A percentile compares a stretch with the other conserved stretches of the same genome.
Evolutionary conservation across 2,797 vertebrate genomes (phyloP).

Genomic region (Coregonus ussuriensis): DNA sequence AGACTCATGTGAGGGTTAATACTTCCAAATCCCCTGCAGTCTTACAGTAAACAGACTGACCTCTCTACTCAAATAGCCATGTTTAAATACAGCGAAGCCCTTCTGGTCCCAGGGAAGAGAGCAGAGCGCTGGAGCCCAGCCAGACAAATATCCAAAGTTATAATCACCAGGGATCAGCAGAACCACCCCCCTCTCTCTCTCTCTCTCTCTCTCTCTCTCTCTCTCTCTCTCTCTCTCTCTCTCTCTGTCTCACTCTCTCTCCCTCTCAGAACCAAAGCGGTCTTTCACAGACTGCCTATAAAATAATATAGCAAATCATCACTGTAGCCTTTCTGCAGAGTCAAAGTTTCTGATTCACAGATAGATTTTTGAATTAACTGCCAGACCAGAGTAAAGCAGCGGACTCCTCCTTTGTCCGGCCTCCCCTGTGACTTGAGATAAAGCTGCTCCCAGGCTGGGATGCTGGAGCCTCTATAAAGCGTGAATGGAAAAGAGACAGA

Average conservation of each 20-base stretch:
- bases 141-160: conserved; percentile 32
- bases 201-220: background rate
- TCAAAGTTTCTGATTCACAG: conserved; percentile 19
- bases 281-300: background rate
- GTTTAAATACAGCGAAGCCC: conserved; percentile 17
- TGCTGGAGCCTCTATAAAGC: conserved; percentile 1
- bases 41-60: background rate
- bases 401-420: conserved; percentile 11
- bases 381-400: background rate
- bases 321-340: conserved; percentile 10
- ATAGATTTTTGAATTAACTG: conserved; percentile 25
- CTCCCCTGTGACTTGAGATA: conserved; percentile 8
- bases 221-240: conserved; percentile 10
- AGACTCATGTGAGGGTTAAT: background rate
- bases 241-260: background rate
- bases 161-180: conserved; percentile 21
- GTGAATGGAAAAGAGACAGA: conserved; percentile 1
- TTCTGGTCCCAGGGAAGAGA: conserved; percentile 12
- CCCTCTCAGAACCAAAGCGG: background rate
- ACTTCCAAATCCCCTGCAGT: background rate
- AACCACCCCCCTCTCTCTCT: background rate
- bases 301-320: conserved; percentile 2
- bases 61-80: background rate
- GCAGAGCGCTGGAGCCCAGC: conserved; percentile 15
- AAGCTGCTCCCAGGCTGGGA: conserved; percentile 2